Conservation (phyloP, 2,888 invertebrate genomes). For the Ecliptopera silaceata region DNA sequence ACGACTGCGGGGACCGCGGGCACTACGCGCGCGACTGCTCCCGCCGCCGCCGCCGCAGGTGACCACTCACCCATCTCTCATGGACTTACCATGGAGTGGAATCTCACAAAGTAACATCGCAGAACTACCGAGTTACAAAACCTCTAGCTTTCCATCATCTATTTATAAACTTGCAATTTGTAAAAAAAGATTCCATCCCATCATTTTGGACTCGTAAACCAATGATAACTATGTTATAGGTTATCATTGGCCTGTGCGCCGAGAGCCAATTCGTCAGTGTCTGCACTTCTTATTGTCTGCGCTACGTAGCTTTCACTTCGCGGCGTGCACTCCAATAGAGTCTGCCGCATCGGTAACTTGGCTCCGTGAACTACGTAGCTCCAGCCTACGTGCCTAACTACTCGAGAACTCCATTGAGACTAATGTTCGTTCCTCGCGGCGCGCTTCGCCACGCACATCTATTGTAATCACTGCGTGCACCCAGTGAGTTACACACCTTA, state of each 20-base stretch:
- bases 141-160: background rate
- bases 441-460: conserved; percentile 67
- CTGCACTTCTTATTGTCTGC: conserved; percentile 83
- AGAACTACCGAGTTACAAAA: conserved; percentile 3
- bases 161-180: conserved; percentile 16
- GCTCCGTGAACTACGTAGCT: conserved; percentile 79
- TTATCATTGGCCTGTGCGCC: conserved; percentile 84
- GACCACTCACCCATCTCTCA: conserved; percentile 31
- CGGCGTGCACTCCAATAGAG: conserved; percentile 77
- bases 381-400: conserved; percentile 77
- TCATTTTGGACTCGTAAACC: conserved; percentile 71
- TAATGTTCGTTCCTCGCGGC: conserved; percentile 74
- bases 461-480: conserved; percentile 81
- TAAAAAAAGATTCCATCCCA: conserved; percentile 68
- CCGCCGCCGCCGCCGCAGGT: conserved; percentile 86
- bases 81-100: conserved; percentile 30
- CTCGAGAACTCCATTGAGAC: conserved; percentile 71
- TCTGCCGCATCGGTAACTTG: conserved; percentile 77
- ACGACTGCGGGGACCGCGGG: conserved; percentile 96
- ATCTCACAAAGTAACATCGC: conserved; percentile 22
- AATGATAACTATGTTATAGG: conserved; percentile 84
- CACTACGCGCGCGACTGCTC: conserved; percentile 97
- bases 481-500: conserved; percentile 82
- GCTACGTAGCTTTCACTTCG: conserved; percentile 81
- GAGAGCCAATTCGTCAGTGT: conserved; percentile 80